phyloP scores from a whole-genome alignment of 1,140 invertebrate species.

The roundworm (Caenorhabditis elegans) region WBcel235 BX284605.5:6200501-6201000 shows the following conservation, averaged over 20 bases:
- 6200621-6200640: conserved; percentile 55
- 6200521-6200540: conserved; percentile 11
- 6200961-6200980: conserved; percentile 31
- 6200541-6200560: background rate
- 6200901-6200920: conserved; percentile 26
- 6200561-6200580: conserved; percentile 2
- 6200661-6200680: conserved; percentile 55
- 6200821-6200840: conserved; percentile 54
- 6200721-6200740: conserved; percentile 57
- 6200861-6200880: background rate
- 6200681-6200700: conserved; percentile 47
- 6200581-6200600: conserved; percentile 42
- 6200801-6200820: conserved; percentile 54
- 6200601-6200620: conserved; percentile 50
- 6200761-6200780: conserved; percentile 52
- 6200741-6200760: conserved; percentile 53
- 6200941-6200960: conserved; percentile 4
- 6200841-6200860: conserved; percentile 23
- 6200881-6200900: background rate
- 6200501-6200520: conserved; percentile 46
- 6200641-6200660: conserved; percentile 54
- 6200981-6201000: conserved; percentile 20
- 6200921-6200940: conserved; percentile 25
- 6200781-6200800: conserved; percentile 51
- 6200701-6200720: conserved; percentile 55